Percentiles rank a stretch among this genome's conserved stretches.
phyloP scores from a whole-genome alignment of 2,888 invertebrate species.

The Leucozona laternaria region DNA sequence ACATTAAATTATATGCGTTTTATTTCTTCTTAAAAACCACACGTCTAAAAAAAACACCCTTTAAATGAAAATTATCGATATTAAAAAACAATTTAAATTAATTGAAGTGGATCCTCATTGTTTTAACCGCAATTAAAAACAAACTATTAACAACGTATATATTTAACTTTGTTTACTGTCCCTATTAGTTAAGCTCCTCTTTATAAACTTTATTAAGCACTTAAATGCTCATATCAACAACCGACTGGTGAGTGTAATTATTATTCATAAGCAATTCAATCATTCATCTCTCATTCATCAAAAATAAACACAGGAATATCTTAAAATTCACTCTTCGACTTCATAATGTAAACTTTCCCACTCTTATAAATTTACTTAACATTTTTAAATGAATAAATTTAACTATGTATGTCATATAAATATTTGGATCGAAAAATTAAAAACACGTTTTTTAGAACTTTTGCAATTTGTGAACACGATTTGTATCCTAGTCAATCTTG shows the following conservation, averaged over 20 bases:
- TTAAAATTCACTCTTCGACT: conserved; percentile 23
- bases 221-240: background rate
- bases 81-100: too few relatives aligned
- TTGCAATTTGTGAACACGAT: conserved; percentile 29
- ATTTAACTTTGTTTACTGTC: background rate
- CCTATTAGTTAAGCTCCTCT: background rate
- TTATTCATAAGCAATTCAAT: background rate
- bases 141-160: background rate
- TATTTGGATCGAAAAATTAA: background rate
- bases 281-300: conserved; percentile 3
- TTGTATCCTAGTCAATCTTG: conserved; percentile 8
- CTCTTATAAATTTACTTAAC: background rate
- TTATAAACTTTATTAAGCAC: background rate
- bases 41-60: too few relatives aligned
- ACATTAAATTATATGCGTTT: too few relatives aligned
- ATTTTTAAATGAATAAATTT: background rate
- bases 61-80: too few relatives aligned
- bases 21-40: too few relatives aligned
- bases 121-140: background rate
- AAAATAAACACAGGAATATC: conserved; percentile 1
- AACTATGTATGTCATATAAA: background rate
- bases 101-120: too few relatives aligned
- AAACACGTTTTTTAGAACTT: background rate
- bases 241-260: conserved; percentile 6
- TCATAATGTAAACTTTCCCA: conserved; percentile 6